Conservation (phyloP, 2,113 vertebrate species). For the Nothocercus nigrocapillus region DNA sequence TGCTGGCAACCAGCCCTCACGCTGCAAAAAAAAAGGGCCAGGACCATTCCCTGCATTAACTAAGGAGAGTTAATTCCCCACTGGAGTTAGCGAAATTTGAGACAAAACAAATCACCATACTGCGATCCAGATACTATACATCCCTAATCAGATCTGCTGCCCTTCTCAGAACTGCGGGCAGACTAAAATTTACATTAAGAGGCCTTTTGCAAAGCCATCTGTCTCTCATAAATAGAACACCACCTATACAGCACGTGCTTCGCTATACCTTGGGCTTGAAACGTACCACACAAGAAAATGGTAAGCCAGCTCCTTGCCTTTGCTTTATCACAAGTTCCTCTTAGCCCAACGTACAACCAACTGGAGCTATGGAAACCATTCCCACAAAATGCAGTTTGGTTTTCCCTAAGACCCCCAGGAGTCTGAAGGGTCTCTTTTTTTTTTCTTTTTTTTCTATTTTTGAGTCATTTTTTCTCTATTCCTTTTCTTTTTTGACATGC, state of each 20-base stretch:
- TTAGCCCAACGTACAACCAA: background rate
- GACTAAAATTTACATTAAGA: background rate
- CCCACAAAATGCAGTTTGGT: background rate
- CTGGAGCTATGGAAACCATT: background rate
- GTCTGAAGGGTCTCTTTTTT: background rate
- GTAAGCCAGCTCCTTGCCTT: background rate
- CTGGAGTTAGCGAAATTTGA: background rate
- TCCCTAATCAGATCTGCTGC: background rate
- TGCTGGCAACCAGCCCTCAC: background rate
- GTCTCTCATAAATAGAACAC: background rate
- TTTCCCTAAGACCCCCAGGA: background rate
- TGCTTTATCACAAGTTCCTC: background rate
- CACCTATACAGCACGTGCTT: background rate
- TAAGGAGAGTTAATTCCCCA: background rate
- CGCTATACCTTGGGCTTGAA: background rate
- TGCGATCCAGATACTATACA: background rate
- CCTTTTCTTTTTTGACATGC: background rate
- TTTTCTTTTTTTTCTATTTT: too few relatives aligned
- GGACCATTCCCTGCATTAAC: background rate
- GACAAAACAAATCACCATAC: background rate
- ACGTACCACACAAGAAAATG: background rate
- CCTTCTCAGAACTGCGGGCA: background rate
- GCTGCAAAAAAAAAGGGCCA: constrained; percentile 12
- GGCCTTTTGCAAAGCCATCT: background rate
- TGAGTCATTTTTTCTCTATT: background rate